Percentiles rank a stretch among this genome's conserved stretches.
Conservation (phyloP, 2,113 vertebrate species). For the Puntigrus tetrazona region DNA sequence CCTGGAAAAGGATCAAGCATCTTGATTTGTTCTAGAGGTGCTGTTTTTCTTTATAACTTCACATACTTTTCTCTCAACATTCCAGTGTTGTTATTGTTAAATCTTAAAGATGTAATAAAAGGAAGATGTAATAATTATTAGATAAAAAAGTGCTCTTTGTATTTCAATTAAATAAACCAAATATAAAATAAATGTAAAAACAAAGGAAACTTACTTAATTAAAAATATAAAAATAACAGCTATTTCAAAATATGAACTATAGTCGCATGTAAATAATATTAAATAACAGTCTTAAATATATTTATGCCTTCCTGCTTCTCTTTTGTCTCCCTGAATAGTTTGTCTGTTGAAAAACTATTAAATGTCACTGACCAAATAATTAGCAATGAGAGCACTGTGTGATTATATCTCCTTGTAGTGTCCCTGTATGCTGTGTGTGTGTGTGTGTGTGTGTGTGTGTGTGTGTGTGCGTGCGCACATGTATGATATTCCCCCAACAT, state of each 20-base stretch:
- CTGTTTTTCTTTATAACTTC: neutral
- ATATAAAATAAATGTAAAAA: neutral
- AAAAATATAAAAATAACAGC: neutral
- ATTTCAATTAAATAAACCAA: too few species aligned
- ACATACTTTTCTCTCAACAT: neutral
- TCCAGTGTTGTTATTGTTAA: neutral
- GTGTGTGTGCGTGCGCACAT: neutral
- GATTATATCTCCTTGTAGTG: neutral
- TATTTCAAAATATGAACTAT: neutral
- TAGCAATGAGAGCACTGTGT: neutral
- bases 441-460: neutral
- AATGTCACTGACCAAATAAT: conserved; percentile 14
- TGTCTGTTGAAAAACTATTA: neutral
- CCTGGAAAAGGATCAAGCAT: neutral
- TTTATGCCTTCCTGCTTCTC: neutral
- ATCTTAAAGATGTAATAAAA: neutral
- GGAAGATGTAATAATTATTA: neutral
- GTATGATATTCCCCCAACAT: neutral
- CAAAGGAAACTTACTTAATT: neutral
- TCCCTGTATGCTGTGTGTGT: neutral
- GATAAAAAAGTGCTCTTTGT: neutral
- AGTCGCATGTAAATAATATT: neutral
- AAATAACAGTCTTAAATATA: neutral
- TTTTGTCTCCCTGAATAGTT: neutral
- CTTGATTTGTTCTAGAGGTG: conserved; percentile 7